Conservation (phyloP, 1,140 invertebrate species). For the Drosophila leontia region DNA sequence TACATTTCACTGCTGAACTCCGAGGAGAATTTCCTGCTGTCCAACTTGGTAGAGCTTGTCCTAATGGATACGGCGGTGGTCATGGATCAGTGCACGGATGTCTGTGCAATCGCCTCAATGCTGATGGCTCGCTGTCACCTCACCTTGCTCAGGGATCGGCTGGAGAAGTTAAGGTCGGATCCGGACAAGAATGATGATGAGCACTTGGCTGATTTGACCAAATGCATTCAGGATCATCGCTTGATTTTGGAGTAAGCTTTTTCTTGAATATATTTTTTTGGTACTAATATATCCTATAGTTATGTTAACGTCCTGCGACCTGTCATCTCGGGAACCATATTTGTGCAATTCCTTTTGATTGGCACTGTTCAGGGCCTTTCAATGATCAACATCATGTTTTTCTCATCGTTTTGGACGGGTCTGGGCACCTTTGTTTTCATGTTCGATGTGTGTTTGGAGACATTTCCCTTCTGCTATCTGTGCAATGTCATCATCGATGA, state of each 20-base stretch:
- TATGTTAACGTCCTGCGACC: constrained; percentile 47
- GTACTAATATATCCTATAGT: constrained; percentile 2
- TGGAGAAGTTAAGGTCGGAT: constrained; percentile 28
- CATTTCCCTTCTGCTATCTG: constrained; percentile 62
- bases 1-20: constrained; percentile 54
- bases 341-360: constrained; percentile 45
- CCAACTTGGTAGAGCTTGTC: constrained; percentile 8
- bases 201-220: constrained; percentile 40
- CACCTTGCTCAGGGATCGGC: constrained; percentile 31
- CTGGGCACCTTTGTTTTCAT: constrained; percentile 26
- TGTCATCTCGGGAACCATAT: constrained; percentile 40
- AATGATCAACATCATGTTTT: constrained; percentile 45
- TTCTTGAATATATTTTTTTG: neutral
- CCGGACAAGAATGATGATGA: constrained; percentile 25
- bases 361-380: constrained; percentile 30
- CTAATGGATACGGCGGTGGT: constrained; percentile 22
- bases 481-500: constrained; percentile 58
- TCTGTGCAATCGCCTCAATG: constrained; percentile 40
- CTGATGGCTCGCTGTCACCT: constrained; percentile 47
- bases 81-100: constrained; percentile 45
- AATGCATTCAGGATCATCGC: constrained; percentile 56
- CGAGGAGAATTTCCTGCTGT: constrained; percentile 22
- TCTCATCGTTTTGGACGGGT: constrained; percentile 32
- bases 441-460: constrained; percentile 35
- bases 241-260: constrained; percentile 54